Evolutionary conservation across 53 echinoderm and acorn worm species (phyloP).

Genomic region (Patiria pectinifera): DNA sequence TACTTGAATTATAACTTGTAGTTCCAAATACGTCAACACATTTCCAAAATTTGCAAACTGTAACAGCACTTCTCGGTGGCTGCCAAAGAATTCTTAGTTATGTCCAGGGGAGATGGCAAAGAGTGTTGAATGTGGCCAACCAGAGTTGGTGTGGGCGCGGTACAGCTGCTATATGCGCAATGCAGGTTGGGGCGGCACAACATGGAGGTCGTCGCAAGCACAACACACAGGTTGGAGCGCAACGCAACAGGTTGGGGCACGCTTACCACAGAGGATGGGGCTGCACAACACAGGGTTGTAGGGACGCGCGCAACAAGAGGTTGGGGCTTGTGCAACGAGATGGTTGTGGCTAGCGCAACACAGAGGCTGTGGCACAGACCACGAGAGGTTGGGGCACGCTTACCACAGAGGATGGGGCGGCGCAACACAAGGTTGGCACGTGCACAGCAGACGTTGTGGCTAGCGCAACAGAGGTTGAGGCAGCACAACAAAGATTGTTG

Average conservation of each 20-base stretch:
- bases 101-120: too few species aligned
- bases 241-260: conserved; percentile 9
- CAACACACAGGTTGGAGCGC: conserved; percentile 23
- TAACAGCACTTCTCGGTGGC: background rate
- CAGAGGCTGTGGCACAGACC: background rate
- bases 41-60: background rate
- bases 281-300: conserved; percentile 3
- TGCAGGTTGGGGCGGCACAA: conserved; percentile 14
- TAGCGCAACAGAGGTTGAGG: conserved; percentile 23
- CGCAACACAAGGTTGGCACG: conserved; percentile 4
- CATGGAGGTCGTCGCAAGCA: background rate
- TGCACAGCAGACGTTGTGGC: conserved; percentile 24
- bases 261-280: conserved; percentile 2
- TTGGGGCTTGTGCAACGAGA: conserved; percentile 7
- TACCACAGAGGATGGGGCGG: conserved; percentile 40
- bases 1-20: conserved; percentile 40
- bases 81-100: background rate
- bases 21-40: background rate
- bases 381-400: conserved; percentile 14
- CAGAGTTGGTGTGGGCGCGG: background rate
- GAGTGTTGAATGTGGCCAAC: background rate
- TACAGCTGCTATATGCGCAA: background rate
- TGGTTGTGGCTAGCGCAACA: conserved; percentile 3
- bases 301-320: background rate
- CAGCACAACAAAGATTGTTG: background rate